These are phyloP conservation scores for Drosophila demipolita DNA, from an alignment of 2,888 invertebrate species.

Conservation along the genomic window DNA sequence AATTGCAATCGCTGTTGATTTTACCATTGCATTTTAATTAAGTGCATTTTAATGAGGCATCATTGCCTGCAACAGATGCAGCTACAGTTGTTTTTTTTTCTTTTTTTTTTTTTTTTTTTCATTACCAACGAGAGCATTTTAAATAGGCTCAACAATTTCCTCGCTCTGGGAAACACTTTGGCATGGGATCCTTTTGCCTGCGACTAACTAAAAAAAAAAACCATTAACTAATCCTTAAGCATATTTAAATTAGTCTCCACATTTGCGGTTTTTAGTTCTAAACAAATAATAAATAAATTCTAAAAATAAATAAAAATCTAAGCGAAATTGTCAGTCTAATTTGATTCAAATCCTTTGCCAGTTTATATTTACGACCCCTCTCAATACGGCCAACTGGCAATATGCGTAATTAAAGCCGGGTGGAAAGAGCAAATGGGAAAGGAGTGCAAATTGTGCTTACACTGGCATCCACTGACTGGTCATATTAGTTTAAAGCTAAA, in stretches of 20 bases:
- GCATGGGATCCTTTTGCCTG: slow-evolving; percentile 3
- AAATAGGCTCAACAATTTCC: slow-evolving; percentile 43
- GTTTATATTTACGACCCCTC: slow-evolving; percentile 31
- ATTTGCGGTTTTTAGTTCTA: slow-evolving; percentile 53
- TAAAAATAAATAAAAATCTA: slow-evolving; percentile 45
- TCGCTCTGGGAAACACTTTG: slow-evolving; percentile 47
- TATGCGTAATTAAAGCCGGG: slow-evolving; percentile 6
- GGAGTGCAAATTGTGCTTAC: slow-evolving; percentile 13
- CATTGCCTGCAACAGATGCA: slow-evolving; percentile 37
- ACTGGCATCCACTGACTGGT: slow-evolving; percentile 2
- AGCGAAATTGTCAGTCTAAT: slow-evolving; percentile 53
- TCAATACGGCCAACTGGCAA: slow-evolving; percentile 3
- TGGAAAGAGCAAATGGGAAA: slow-evolving; percentile 6
- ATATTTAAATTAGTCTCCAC: slow-evolving; percentile 65
- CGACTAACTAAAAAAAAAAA: slow-evolving; percentile 40
- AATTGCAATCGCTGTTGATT: slow-evolving; percentile 66
- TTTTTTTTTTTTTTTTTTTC: slow-evolving; percentile 40
- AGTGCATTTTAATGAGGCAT: slow-evolving; percentile 79
- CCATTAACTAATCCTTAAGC: slow-evolving; percentile 53
- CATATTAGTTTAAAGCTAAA: slow-evolving; percentile 10
- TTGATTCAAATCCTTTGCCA: slow-evolving; percentile 35
- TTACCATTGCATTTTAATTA: slow-evolving; percentile 79
- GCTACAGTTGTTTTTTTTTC: slow-evolving; percentile 25
- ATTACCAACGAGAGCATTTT: slow-evolving; percentile 66
- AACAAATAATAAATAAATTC: slow-evolving; percentile 17